phyloP scores from a whole-genome alignment of 2,888 invertebrate genomes.

The Melipona bicolor region DNA sequence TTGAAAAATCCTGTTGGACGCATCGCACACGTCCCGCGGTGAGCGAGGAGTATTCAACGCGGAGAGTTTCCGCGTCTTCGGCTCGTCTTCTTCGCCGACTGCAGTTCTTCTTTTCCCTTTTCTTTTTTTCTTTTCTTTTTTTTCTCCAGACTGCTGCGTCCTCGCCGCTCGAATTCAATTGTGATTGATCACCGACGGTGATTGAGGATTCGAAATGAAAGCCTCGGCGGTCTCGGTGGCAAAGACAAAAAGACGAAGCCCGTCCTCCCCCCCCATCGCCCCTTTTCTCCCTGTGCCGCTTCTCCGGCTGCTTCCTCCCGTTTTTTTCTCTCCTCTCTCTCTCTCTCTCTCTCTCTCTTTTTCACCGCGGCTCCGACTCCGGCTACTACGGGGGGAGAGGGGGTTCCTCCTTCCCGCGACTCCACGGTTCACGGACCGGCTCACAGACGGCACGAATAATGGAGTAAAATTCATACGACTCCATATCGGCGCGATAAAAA shows the following conservation, averaged over 20 bases:
- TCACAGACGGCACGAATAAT: constrained; percentile 76
- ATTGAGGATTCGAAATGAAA: constrained; percentile 82
- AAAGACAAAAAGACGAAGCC: constrained; percentile 78
- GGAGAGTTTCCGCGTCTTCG: constrained; percentile 48
- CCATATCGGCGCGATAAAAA: constrained; percentile 83
- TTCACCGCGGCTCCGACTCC: constrained; percentile 8
- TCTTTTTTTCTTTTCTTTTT: constrained; percentile 29
- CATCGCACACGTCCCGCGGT: no score
- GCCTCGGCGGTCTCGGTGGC: constrained; percentile 71
- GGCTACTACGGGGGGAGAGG: no score
- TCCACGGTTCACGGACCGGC: constrained; percentile 52
- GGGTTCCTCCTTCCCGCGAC: constrained; percentile 43
- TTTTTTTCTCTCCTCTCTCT: constrained; percentile 27
- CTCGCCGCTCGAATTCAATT: constrained; percentile 80
- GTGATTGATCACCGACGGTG: constrained; percentile 82
- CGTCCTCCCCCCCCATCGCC: background rate
- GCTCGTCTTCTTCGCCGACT: constrained; percentile 22
- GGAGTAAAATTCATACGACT: constrained; percentile 83
- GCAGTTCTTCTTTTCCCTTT: background rate
- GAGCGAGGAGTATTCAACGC: background rate
- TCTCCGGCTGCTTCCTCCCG: constrained; percentile 40
- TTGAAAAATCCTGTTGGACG: background rate
- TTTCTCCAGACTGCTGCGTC: constrained; percentile 48
- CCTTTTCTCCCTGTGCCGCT: constrained; percentile 22
- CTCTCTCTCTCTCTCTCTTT: constrained; percentile 30